Evolutionary conservation across 2,888 invertebrate species (phyloP), one percentile per base, ranked within the genome.

Genomic region (Pteria penguin): DNA sequence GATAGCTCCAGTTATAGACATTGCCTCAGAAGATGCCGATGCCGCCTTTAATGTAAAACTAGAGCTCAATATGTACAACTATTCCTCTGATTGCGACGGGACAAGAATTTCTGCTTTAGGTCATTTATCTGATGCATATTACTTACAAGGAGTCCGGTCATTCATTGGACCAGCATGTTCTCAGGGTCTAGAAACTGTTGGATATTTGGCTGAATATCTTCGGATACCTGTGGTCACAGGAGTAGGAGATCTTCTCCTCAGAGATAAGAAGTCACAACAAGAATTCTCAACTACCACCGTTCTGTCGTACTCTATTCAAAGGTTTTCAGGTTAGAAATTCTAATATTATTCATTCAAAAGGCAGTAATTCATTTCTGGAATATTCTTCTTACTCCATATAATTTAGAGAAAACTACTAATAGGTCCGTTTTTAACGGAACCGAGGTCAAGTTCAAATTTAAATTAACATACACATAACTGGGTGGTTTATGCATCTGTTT

Each of bases 141-240:
- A 82, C 57, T 3, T 60, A 1, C 72, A 83, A 4, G 54, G 68
- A 22, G 79, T 85, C 1, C 71, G 72, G 22, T 82, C 83, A 0
- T 76, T 85, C 8, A 72, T 85, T 22, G 85, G 85, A 24, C 85
- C 85, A 0, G 84, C 82, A 22, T 85, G 85, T 73, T 85, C 85
- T 2, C 76, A 80, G 52, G 80, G 80, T 5, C 63, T 85, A 8
- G 36, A 72, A 36, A 72, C 83, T 0, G 75, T 81, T 4, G 85
- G 82, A 14, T 69, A 81, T 2, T 68, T 85, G 32, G 85, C 85
- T 0, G 78, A 82, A 24, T 81, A 80, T 58, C 33, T 84, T 1
- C 55, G 72, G 24, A 26, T 84, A 26, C 85, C 85, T 0, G 77
- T 84, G 78, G 78, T 85, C 1, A 81, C 82, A 4, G 85, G 85